Percentiles rank a stretch among this genome's conserved stretches.
Evolutionary conservation across 2,113 vertebrate species (phyloP).

Genomic region (Ibidorhyncha struthersii): DNA sequence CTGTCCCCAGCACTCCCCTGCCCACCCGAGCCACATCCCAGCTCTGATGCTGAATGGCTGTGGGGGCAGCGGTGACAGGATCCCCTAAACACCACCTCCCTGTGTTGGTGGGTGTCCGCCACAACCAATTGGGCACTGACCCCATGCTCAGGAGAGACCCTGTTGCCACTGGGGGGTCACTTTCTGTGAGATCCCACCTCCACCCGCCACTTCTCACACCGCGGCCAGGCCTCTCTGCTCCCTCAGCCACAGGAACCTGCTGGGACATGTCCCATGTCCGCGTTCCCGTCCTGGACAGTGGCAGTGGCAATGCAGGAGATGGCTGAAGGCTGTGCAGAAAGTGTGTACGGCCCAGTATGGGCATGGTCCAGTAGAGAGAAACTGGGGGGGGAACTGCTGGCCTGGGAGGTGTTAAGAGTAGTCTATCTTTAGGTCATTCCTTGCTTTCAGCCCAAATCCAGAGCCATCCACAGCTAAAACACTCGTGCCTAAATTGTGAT

Average conservation of each 20-base stretch:
- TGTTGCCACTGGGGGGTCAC: neutral
- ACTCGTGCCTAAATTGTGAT: neutral
- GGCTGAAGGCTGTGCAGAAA: neutral
- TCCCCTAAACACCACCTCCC: neutral
- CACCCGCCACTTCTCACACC: rapidly evolving
- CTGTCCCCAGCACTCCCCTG: neutral
- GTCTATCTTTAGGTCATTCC: neutral
- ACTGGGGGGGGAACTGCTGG: rapidly evolving
- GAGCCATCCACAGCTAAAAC: neutral
- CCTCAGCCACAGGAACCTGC: rapidly evolving
- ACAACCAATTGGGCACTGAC: neutral
- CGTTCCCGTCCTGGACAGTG: neutral
- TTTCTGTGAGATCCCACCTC: neutral
- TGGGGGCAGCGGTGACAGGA: neutral
- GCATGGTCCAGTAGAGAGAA: neutral
- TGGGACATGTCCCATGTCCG: rapidly evolving
- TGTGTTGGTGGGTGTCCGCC: rapidly evolving
- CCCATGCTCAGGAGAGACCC: neutral
- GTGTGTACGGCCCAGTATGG: neutral
- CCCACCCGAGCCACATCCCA: neutral
- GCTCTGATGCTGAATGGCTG: neutral
- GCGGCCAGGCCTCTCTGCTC: neutral
- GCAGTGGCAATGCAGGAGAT: neutral
- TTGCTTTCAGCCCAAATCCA: neutral
- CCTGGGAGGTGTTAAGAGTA: neutral